Evolutionary conservation across 2,797 vertebrate genomes (phyloP).

Genomic region (Phrynocephalus vlangalii): DNA sequence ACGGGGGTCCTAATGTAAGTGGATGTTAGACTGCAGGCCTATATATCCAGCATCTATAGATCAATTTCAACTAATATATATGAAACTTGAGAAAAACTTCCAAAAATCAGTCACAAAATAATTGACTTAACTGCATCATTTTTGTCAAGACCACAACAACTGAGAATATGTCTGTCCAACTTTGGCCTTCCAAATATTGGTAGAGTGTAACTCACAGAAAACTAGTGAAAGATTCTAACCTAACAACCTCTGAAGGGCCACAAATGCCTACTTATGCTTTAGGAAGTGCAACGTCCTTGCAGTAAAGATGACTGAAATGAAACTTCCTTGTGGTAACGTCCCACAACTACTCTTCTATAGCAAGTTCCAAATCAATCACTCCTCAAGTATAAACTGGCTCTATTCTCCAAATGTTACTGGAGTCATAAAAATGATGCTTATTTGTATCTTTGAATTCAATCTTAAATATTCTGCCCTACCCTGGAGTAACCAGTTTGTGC

Average conservation of each 20-base stretch:
- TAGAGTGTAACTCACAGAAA: not conserved
- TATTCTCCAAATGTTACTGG: not conserved
- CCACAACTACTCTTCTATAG: not conserved
- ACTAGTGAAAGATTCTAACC: not conserved
- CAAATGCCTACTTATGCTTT: not conserved
- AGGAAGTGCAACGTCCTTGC: no score
- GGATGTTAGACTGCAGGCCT: not conserved
- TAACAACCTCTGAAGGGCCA: not conserved
- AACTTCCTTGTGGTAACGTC: not conserved
- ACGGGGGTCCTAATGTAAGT: not conserved
- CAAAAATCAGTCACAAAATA: not conserved
- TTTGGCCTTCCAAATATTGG: not conserved
- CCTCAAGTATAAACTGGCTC: not conserved
- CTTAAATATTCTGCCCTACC: not conserved
- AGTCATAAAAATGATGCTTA: not conserved
- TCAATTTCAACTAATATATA: not conserved
- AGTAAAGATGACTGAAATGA: not conserved
- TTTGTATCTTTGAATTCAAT: not conserved
- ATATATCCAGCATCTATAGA: no score
- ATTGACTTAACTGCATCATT: not conserved
- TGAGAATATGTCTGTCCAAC: not conserved
- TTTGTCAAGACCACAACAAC: not conserved
- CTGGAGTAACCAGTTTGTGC: not conserved
- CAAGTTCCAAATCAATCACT: not conserved
- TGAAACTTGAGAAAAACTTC: not conserved